Base-by-base conservation (phyloP, 30 jellyfish, hydroid and myxozoan genomes). In the Haliclystus octoradiatus region DNA sequence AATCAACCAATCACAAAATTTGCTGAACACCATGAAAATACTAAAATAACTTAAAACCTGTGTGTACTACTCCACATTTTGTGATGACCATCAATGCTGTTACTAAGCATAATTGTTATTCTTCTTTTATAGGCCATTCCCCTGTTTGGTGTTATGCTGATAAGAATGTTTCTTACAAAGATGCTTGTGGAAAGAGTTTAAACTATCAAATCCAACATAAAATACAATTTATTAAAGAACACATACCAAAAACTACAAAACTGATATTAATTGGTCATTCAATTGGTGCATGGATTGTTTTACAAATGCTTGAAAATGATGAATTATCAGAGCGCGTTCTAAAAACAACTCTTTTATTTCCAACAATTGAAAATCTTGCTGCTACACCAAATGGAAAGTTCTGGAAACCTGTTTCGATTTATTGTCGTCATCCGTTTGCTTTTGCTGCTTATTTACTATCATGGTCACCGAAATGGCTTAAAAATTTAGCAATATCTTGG, bases 181-280 rank as follows among this genome's bases (percentile, higher is more conserved):
- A 73, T 34, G 88, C 78, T 2, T 35, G 70, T 47, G 52, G 62
- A 70, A 75, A 75, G 47, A 66, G 35, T 66, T 64, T 84, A 19
- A 34, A 63, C 5, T 84, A 76, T 15, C 95, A 84, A 62, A 69
- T 84, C 25, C 62, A 71, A 60, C 95, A 84, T 71, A 84, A 84
- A 69, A 67, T 31, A 28, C 82, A 80, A 7, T 84, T 66, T 46
- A 34, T 84, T 35, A 70, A 52, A 26, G 77, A 35, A 13, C 52
- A 32, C 65, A 76, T 71, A n/a, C 95, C 95, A 0, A 67, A 61
- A 23, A 73, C 68, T 70, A 76, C 61, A 25, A 66, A 65, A 34
- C 33, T 84, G 0, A 34, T 84, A 22, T 76, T 84, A 0, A 77
- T 84, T 57, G 95, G 95, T 24, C 95, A 84, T 70, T 84, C 95